Percentiles rank a stretch among this genome's conserved stretches.
Conservation (phyloP, 2,113 vertebrate species). For the Eurypyga helias region DNA sequence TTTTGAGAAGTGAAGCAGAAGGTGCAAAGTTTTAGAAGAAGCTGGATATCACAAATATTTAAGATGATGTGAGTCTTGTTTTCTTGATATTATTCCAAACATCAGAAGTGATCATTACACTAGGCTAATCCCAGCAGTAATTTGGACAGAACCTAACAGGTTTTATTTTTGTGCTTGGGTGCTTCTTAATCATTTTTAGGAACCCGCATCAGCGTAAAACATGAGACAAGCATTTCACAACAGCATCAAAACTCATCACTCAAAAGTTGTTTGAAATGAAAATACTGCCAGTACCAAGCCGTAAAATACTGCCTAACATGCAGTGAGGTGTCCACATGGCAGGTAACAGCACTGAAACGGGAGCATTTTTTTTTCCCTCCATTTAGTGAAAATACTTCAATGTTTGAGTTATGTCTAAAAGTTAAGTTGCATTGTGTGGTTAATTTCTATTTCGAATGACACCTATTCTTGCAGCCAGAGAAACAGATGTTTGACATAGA, state of each 20-base stretch:
- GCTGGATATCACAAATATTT: neutral
- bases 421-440: neutral
- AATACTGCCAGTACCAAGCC: neutral
- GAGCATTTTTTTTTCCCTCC: neutral
- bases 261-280: neutral
- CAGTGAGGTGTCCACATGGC: neutral
- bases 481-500: neutral
- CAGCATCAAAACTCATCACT: neutral
- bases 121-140: neutral
- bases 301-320: neutral
- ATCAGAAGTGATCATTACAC: neutral
- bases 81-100: neutral
- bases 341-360: neutral
- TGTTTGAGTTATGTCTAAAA: neutral
- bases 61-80: neutral
- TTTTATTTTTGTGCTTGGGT: conserved; percentile 9
- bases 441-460: neutral
- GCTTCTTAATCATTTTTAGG: neutral
- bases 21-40: neutral
- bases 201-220: neutral
- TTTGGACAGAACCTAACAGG: neutral
- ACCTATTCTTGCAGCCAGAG: neutral
- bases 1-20: neutral
- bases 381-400: neutral
- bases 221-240: neutral